Evolutionary conservation across 1,140 invertebrate species (phyloP).

Genomic region (Penaeus indicus): DNA sequence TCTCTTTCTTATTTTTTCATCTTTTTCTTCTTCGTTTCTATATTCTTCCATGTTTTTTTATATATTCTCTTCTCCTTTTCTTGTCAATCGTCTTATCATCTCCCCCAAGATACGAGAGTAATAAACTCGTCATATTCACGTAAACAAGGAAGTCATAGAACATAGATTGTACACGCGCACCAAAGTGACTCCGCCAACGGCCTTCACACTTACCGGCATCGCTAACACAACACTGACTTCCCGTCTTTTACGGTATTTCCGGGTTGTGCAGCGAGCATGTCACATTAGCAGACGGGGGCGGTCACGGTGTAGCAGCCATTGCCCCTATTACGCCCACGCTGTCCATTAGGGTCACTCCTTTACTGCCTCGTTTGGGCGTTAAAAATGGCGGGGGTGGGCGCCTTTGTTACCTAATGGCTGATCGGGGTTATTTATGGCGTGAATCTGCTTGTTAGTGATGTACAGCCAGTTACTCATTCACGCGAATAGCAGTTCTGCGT

Average conservation of each 20-base stretch:
- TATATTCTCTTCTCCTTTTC: background rate
- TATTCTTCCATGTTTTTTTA: background rate
- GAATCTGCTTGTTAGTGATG: too few relatives aligned
- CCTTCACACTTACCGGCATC: slow-evolving; percentile 15
- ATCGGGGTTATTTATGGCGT: too few relatives aligned
- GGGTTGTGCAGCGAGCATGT: slow-evolving; percentile 37
- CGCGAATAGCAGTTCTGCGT: too few relatives aligned
- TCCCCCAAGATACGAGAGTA: background rate
- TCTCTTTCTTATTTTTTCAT: background rate
- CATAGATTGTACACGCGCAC: too few relatives aligned
- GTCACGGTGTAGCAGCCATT: slow-evolving; percentile 39
- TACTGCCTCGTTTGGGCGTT: too few relatives aligned
- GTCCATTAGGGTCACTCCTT: slow-evolving; percentile 8
- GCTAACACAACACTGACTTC: slow-evolving; percentile 37
- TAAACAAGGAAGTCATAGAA: too few relatives aligned
- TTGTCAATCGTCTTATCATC: background rate
- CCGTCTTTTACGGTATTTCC: slow-evolving; percentile 33
- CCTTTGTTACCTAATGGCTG: too few relatives aligned
- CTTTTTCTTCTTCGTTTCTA: background rate
- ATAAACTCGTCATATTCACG: too few relatives aligned
- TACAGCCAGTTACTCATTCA: too few relatives aligned
- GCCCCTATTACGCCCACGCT: slow-evolving; percentile 46
- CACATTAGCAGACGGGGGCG: slow-evolving; percentile 54
- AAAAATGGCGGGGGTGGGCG: too few relatives aligned
- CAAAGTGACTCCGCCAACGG: too few relatives aligned